Evolutionary conservation across 2,113 vertebrate species (phyloP), one percentile per base, ranked within the genome.

Genomic region (Nerophis lumbriciformis): DNA sequence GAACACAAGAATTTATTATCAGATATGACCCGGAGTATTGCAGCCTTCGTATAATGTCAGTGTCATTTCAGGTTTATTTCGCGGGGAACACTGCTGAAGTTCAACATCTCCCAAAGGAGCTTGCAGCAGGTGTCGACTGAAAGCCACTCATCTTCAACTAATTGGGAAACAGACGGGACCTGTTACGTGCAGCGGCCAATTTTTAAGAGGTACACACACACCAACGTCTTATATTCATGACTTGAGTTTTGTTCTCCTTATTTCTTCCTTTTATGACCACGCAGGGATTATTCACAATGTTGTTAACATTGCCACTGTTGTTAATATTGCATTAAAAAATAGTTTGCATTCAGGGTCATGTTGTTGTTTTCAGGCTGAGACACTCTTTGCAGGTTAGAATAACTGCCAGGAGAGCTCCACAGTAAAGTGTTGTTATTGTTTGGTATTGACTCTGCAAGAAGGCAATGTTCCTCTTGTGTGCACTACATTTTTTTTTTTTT

Each of bases 151-250:
- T 60, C 4, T 57, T 14, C 8, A 15, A 14, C 45, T 49, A 60
- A 60, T 60, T 60, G 36, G 28, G 58, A 60, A 60, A 60, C 58
- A 48, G 58, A 60, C 58, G 45, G 45, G 28, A 14, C 45, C 49
- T 35, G 35, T 37, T 60, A 60, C 8, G 39, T 5, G 55, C n/a
- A 38, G 11, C 55, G 4, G 38, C 38, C 16, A 19, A 2, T 42
- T 6, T 28, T 11, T 14, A 12, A 28, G 58, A 16, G 45, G 58
- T 3, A 4, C 21, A 44, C 44, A 48, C 12, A 13, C 9, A 10
- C 6, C 45, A 8, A 4, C 21, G 14, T 49, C 21, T 28, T 50
- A 51, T 11, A 5, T 44, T 52, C 52, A 37, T 10, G 37, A 28
- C 37, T 38, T 58, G 38, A 21, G 38, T 15, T 51, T 19, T n/a